Evolutionary conservation across 2,888 invertebrate species (phyloP), one percentile per base, ranked within the genome.

Genomic region (Fragum fragum): DNA sequence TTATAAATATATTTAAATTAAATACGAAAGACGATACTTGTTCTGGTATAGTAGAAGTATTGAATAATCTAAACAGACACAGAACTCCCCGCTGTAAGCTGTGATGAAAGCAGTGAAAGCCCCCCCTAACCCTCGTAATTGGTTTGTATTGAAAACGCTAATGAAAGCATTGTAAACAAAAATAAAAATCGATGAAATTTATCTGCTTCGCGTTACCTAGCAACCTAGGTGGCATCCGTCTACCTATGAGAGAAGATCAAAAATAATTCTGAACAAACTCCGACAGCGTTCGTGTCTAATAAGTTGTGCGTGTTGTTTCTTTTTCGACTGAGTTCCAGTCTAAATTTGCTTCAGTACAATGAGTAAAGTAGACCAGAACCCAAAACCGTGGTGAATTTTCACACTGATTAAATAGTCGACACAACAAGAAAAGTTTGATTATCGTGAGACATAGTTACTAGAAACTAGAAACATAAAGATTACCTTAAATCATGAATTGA

Each of bases 141-240:
- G 61, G 29, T 32, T 29, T 61, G 61, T 61, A 61, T 61, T 61
- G 61, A 61, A 61, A 66, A 42, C 42, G 39, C 42, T 66, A 66
- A 66, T 66, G 66, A 66, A 66, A 39, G 66, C 66, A 66, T 66
- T 66, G 66, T 66, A 66, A 66, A 66, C 66, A 66, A 66, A 66
- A 66, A 66, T 66, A 66, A 66, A 63, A 66, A 66, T 66, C 66
- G 23, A 66, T 66, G 66, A 42, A 66, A 66, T 66, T 26, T 66
- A 66, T 66, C 66, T 42, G 66, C 26, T 9, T 66, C 66, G 3
- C 39, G 66, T 66, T 66, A 42, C 66, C 66, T 66, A 66, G 66
- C 66, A 66, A 66, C 66, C 42, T 66, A 42, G 66, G 29, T 66
- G 66, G 66, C 66, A 42, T 66, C 42, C 9, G 21, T 47, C 47